Evolutionary conservation across 2,888 invertebrate genomes (phyloP), one percentile per base, ranked within the genome.

Genomic region (Amiota communis): DNA sequence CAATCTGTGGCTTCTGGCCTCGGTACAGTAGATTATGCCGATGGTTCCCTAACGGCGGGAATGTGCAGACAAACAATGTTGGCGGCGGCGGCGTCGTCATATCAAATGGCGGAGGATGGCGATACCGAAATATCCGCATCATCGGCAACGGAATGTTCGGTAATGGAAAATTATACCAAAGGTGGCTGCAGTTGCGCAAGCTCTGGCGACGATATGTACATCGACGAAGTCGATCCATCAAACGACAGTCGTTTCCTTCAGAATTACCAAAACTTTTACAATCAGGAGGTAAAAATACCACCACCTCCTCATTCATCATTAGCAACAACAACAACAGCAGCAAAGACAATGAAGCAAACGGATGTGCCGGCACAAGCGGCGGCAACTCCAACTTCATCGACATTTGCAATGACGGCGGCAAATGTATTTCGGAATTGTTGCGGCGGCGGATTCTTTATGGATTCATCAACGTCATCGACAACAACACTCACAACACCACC

Each of bases 391-490:
- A 72, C 77, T 12, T 15, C 77, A 63, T 74, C 77, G 47, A 77
- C 77, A 23, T 79, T 84, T 77, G 79, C 80, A 68, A 76, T 80
- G 65, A 79, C 81, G 70, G 83, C 87, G 65, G 82, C 82, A 70
- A 87, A 81, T 71, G 84, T 88, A 77, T 79, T 89, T 76, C 83
- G 89, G 72, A 83, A 88, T 75, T 88, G 88, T 71, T 88, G 87
- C 75, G 84, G 86, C 71, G 83, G 81, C 67, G 78, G 81, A 70
- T 77, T 79, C 70, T 77, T 75, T 65, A 80, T 81, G 74, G 88
- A 88, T 72, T 84, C 84, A 67, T 75, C 71, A 71, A 80, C 69
- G 57, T 74, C 77, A 8, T 76, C 78, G 17, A 70, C 67, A 15
- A 51, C 77, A 72, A 61, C 76, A 78, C n/a, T n/a, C n/a, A 71